These are phyloP conservation scores for Pseudomyrmex concolor DNA, from an alignment of 1,140 invertebrate genomes.

Conservation along the genomic window DNA sequence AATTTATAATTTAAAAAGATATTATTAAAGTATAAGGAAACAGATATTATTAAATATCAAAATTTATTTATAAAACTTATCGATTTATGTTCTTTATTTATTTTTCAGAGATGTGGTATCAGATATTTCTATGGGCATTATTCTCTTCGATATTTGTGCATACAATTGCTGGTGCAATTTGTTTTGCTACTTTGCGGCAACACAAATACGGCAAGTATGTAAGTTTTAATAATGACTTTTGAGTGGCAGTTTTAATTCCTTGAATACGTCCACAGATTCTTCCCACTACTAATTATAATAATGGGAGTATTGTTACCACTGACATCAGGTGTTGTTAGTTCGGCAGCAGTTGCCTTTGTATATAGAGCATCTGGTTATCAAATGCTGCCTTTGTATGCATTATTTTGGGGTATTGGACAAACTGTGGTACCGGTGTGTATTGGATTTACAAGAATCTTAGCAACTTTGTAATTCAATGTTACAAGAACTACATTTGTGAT, in stretches of 20 bases:
- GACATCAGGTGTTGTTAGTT: slow-evolving; percentile 94
- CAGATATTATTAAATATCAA: neutral
- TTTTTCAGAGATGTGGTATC: slow-evolving; percentile 97
- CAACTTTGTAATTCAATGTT: slow-evolving; percentile 90
- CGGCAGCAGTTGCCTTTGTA: slow-evolving; percentile 96
- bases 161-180: slow-evolving; percentile 94
- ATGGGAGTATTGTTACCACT: slow-evolving; percentile 95
- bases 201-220: slow-evolving; percentile 95
- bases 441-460: slow-evolving; percentile 96
- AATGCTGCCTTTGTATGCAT: slow-evolving; percentile 95
- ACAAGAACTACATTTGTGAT: slow-evolving; percentile 25
- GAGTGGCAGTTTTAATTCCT: neutral
- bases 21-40: too few species aligned
- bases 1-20: neutral
- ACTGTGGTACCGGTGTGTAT: slow-evolving; percentile 94
- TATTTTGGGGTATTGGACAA: slow-evolving; percentile 97
- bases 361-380: slow-evolving; percentile 94
- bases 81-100: neutral
- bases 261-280: slow-evolving; percentile 87
- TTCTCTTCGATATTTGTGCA: slow-evolving; percentile 97
- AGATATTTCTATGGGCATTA: slow-evolving; percentile 96
- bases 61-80: neutral
- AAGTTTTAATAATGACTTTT: slow-evolving; percentile 10
- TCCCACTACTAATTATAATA: slow-evolving; percentile 93
- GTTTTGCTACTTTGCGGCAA: slow-evolving; percentile 95